Base-by-base conservation (phyloP, 2,797 vertebrate species). In the Neostethus bicornis region DNA sequence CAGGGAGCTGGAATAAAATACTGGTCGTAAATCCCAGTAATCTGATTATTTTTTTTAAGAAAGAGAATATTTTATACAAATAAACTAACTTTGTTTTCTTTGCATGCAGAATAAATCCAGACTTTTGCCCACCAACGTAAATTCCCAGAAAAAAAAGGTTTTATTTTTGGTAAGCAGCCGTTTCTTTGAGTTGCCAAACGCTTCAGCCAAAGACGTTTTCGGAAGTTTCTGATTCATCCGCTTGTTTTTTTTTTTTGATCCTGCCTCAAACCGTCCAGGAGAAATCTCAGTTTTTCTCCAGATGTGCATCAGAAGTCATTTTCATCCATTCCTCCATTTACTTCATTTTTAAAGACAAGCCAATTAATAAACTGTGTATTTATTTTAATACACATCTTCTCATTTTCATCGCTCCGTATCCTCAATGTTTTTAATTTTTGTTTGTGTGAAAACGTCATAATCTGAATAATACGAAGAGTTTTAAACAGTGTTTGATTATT, bases 151-250 rank as follows among this genome's bases (percentile, higher is more conserved):
- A n/a, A n/a, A n/a, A n/a, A n/a, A n/a, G n/a, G n/a, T 34, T 24
- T 23, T 59, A 17, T 17, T 12, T 25, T 53, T 53, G n/a, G 28
- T 39, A 39, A 66, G 34, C 59, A 3, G 70, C 51, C 7, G 26
- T 7, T 12, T 77, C 64, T 73, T 81, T 49, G 19, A 66, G 70
- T 85, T 86, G 88, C 87, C 89, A 88, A 90, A 89, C 68, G 67
- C 61, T 84, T 19, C 17, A 81, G 87, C 91, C 90, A 91, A 91
- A 91, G 87, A 90, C 45, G 45, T 77, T 81, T 76, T 58, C 65
- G 62, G 66, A 78, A 51, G 56, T 72, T 66, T 68, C 76, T 2
- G 42, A 82, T 61, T 66, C 38, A 62, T 83, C 61, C 8, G 56
- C 64, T 52, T 50, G 35, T 19, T 60, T 45, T n/a, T n/a, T n/a